Percentiles rank a stretch among this genome's conserved stretches.
phyloP scores from a whole-genome alignment of 1,140 invertebrate genomes.

The Asobara japonica region DNA sequence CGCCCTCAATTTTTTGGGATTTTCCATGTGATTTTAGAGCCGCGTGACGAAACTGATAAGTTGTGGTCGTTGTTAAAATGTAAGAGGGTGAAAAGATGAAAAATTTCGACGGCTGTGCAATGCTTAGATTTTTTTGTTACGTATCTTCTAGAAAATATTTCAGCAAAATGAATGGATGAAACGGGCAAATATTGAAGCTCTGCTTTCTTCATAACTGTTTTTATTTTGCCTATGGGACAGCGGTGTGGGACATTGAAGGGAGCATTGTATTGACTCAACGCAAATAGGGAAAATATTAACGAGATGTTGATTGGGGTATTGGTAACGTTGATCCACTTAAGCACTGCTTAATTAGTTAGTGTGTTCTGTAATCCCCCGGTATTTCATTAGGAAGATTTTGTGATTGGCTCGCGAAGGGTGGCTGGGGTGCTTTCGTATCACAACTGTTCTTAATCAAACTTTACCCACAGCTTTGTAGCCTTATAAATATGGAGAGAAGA shows the following conservation, averaged over 20 bases:
- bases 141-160: neutral
- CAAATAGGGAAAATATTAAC: conserved; percentile 58
- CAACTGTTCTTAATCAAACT: no score
- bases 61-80: neutral
- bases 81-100: neutral
- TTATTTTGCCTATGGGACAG: neutral
- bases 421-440: conserved; percentile 40
- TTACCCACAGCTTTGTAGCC: no score
- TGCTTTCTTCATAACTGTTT: no score
- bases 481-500: no score
- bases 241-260: neutral
- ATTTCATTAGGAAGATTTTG: conserved; percentile 53
- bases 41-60: conserved; percentile 35
- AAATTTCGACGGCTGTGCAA: neutral
- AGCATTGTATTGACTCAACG: conserved; percentile 50
- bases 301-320: conserved; percentile 61
- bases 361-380: conserved; percentile 58
- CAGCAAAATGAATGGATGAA: neutral
- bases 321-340: conserved; percentile 61
- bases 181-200: neutral
- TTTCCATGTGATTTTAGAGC: conserved; percentile 13
- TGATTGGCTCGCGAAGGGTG: conserved; percentile 41
- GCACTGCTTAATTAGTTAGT: conserved; percentile 61
- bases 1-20: conserved; percentile 11
- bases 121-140: neutral